phyloP scores from a whole-genome alignment of 2,797 vertebrate species.

The Acipenser ruthenus region DNA sequence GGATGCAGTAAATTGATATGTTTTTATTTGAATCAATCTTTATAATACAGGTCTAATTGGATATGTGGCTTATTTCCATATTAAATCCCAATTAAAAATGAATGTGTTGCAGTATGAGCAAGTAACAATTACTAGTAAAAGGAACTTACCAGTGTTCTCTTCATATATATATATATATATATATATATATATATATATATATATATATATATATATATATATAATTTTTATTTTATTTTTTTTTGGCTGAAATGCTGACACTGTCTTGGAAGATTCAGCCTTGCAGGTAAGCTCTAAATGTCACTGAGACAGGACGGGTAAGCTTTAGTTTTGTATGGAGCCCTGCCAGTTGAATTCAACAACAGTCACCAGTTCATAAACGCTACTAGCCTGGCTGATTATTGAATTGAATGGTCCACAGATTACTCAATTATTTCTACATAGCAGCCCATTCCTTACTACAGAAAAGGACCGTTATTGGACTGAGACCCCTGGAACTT shows the following conservation, averaged over 20 bases:
- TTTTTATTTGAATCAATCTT: slow-evolving; percentile 32
- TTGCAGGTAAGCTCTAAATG: slow-evolving; percentile 42
- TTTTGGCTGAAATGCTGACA: slow-evolving; percentile 35
- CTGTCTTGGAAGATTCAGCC: slow-evolving; percentile 29
- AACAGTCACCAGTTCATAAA: slow-evolving; percentile 5
- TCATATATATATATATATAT: neutral
- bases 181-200: no score
- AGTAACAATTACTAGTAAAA: slow-evolving; percentile 25
- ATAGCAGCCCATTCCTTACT: slow-evolving; percentile 63
- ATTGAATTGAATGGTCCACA: slow-evolving; percentile 74
- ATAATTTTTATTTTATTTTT: slow-evolving; percentile 20
- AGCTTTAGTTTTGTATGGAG: slow-evolving; percentile 34
- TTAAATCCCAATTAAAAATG: slow-evolving; percentile 28
- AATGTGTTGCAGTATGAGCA: slow-evolving; percentile 27
- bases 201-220: no score
- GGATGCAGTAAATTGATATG: slow-evolving; percentile 24
- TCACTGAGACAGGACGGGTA: slow-evolving; percentile 43
- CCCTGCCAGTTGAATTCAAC: slow-evolving; percentile 46
- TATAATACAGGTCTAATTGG: slow-evolving; percentile 35
- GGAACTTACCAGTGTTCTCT: slow-evolving; percentile 17
- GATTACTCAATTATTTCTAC: slow-evolving; percentile 80
- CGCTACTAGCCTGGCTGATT: slow-evolving; percentile 35
- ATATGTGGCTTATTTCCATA: slow-evolving; percentile 31
- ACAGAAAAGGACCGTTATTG: slow-evolving; percentile 72
- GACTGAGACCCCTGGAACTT: slow-evolving; percentile 74